Base-by-base conservation (phyloP, 2,113 vertebrate genomes). In the Taxidea taxus region DNA sequence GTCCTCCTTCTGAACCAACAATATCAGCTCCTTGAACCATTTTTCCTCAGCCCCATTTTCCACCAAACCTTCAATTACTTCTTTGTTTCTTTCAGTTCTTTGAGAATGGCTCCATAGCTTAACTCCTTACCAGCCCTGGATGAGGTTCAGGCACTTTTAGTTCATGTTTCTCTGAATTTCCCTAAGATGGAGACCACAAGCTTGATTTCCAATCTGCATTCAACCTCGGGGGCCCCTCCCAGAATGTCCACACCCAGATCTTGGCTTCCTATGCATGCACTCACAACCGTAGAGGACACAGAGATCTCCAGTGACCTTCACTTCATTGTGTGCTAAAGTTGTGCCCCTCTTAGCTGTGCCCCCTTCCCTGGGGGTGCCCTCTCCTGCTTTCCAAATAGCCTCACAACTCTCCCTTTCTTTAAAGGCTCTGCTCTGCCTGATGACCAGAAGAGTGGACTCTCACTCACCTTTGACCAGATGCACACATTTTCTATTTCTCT, bases 31-130 rank as follows among this genome's bases (percentile, higher is more conserved):
- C 98, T 93, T 77, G 37, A 89, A 8, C 91, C 87, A 37, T 84
- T 95, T 94, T 89, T 16, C 83, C 60, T 94, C 7, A n/a, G 68
- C n/a, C 49, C 84, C 87, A 34, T 96, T 95, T 96, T 82, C 86
- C 85, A 39, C 8, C 58, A 96, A 94, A 68, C 94, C 97, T 92
- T 97, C 92, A 96, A 96, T 98, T 94, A 98, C 21, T 70, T 87
- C 92, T 92, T 96, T 98, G 94, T 96, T 87, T 84, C 95, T 90
- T 29, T 29, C 34, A 4, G 34, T 93, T 64, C 20, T 92, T 92
- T 75, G 90, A 51, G 39, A 95, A 72, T 14, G 42, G 78, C 14
- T 16, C 44, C 9, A 25, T 34, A 77, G 64, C 81, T 87, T 64
- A 60, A 21, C 80, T 90, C 74, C 87, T 92, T 62, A 25, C 49